phyloP scores from a whole-genome alignment of 2,888 invertebrate species.

The Scrobipalpa atriplicella region DNA sequence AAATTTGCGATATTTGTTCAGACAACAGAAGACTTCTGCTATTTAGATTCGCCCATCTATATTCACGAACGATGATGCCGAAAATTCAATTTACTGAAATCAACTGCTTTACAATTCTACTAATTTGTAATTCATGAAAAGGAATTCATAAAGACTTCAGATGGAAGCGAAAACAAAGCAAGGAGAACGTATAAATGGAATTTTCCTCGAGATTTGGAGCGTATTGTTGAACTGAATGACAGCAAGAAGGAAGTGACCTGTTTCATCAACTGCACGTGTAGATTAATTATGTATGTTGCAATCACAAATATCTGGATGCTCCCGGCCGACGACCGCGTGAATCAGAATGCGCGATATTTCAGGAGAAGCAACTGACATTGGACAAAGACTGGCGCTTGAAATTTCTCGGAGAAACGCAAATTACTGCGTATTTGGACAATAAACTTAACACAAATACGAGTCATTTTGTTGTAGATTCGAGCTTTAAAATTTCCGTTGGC shows the following conservation, averaged over 20 bases:
- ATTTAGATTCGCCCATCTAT: conserved; percentile 20
- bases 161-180: not conserved
- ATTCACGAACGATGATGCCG: conserved; percentile 1
- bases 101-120: not conserved
- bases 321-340: conserved; percentile 30
- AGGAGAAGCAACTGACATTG: conserved; percentile 22
- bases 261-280: conserved; percentile 2
- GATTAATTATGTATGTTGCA: conserved; percentile 3
- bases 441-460: not conserved
- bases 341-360: conserved; percentile 28
- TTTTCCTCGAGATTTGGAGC: conserved; percentile 9
- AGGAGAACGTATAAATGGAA: not conserved
- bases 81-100: conserved; percentile 23
- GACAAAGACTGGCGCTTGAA: conserved; percentile 11
- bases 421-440: conserved; percentile 15
- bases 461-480: not conserved
- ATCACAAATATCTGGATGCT: conserved; percentile 15
- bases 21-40: not conserved
- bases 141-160: not conserved
- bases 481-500: not conserved
- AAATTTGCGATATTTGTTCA: conserved; percentile 11
- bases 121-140: not conserved
- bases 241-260: conserved; percentile 9
- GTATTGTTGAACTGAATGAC: not conserved
- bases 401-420: not conserved